These are phyloP conservation scores for Eucriotettix oculatus DNA, from an alignment of 2,888 invertebrate species.

Conservation along the genomic window DNA sequence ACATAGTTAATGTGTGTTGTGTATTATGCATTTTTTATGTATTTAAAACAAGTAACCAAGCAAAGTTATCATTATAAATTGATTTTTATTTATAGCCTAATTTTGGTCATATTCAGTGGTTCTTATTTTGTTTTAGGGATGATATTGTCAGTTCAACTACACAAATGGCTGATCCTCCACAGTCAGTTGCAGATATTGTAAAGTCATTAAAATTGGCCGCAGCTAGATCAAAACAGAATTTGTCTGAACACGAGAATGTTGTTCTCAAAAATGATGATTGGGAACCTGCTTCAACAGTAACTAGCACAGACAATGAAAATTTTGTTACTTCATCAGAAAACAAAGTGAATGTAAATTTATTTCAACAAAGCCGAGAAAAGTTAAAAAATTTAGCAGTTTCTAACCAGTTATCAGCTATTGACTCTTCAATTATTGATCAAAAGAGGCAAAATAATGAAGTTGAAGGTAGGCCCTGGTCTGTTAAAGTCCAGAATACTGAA, in stretches of 20 bases:
- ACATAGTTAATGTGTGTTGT: too few species aligned
- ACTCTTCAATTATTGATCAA: too few species aligned
- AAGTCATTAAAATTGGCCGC: slow-evolving; percentile 3
- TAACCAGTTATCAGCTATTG: too few species aligned
- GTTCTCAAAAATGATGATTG: too few species aligned
- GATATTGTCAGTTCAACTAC: slow-evolving; percentile 1
- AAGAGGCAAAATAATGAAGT: too few species aligned
- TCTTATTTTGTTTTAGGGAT: slow-evolving; percentile 1
- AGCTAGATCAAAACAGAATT: neutral
- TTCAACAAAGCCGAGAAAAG: slow-evolving; percentile 6
- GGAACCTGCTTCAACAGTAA: neutral
- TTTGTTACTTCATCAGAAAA: neutral
- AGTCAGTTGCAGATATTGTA: neutral
- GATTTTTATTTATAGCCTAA: neutral
- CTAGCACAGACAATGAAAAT: neutral
- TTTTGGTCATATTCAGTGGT: neutral
- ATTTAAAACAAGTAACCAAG: neutral
- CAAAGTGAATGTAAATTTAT: neutral
- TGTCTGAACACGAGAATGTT: too few species aligned
- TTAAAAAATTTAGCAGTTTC: slow-evolving; percentile 3
- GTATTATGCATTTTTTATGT: neutral
- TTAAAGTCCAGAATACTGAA: too few species aligned
- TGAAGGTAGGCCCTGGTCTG: too few species aligned
- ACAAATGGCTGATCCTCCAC: neutral
- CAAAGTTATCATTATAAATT: neutral